These are phyloP conservation scores for Lamellibrachia columna DNA, from an alignment of 2,888 invertebrate species.

Conservation along the genomic window DNA sequence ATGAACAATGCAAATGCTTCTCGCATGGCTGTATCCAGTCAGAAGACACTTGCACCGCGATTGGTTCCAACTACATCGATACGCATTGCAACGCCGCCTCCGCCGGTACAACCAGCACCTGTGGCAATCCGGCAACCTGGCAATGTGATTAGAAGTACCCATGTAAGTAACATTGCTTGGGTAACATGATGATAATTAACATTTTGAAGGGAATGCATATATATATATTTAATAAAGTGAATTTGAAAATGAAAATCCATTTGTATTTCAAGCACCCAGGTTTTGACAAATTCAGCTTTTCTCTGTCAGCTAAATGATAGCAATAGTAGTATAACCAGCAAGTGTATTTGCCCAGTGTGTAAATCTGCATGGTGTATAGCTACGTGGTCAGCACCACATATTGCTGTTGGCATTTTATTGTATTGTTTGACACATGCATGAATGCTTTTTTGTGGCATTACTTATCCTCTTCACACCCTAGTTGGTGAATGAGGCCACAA, in stretches of 20 bases:
- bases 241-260: not conserved
- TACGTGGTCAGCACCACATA: too few species aligned
- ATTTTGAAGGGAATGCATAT: not conserved
- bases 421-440: too few species aligned
- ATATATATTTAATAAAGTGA: not conserved
- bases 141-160: not conserved
- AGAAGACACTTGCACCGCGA: constrained; percentile 34
- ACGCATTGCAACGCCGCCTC: constrained; percentile 32
- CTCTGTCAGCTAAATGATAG: too few species aligned
- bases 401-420: too few species aligned
- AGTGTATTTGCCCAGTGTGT: too few species aligned
- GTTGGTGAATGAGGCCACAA: too few species aligned
- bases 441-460: too few species aligned
- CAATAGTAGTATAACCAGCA: too few species aligned
- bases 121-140: not conserved
- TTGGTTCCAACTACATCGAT: constrained; percentile 30
- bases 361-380: too few species aligned
- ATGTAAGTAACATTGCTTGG: not conserved
- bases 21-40: constrained; percentile 23
- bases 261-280: not conserved
- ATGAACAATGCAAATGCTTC: constrained; percentile 23
- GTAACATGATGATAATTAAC: not conserved
- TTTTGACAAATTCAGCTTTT: not conserved
- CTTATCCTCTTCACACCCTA: too few species aligned
- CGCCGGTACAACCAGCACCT: not conserved